These are phyloP conservation scores for Drosophila sp. DNA, from an alignment of 1,140 invertebrate species.

Conservation along the genomic window DNA sequence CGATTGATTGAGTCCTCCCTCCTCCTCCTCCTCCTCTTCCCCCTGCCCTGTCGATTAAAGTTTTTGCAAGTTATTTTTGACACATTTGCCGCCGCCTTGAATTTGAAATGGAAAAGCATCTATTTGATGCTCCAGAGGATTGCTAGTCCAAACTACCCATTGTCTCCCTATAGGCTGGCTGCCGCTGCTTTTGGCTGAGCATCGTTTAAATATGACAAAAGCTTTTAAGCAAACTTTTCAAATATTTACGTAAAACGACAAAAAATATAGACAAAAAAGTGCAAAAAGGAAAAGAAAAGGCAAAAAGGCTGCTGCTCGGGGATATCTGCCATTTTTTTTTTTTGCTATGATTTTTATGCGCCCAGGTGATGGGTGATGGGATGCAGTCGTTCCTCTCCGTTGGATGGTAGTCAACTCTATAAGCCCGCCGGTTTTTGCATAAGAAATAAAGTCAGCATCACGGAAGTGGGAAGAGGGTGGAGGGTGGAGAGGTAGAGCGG, in stretches of 20 bases:
- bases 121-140: not conserved
- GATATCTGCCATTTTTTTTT: conserved; percentile 8
- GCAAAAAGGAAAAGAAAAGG: conserved; percentile 1
- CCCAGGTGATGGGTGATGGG: conserved; percentile 18
- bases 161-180: not conserved
- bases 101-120: conserved; percentile 2
- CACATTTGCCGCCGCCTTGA: conserved; percentile 15
- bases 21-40: no score
- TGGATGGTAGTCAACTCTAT: conserved; percentile 4
- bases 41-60: not conserved
- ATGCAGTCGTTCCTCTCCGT: not conserved
- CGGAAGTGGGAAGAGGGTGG: conserved; percentile 31
- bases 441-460: conserved; percentile 49
- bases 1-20: conserved; percentile 11
- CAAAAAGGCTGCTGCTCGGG: conserved; percentile 24
- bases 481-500: conserved; percentile 9
- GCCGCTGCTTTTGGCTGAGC: not conserved
- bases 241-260: conserved; percentile 52
- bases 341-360: conserved; percentile 22
- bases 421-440: conserved; percentile 50
- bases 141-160: not conserved
- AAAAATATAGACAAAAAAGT: conserved; percentile 2
- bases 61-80: conserved; percentile 24
- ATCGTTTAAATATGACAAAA: conserved; percentile 49
- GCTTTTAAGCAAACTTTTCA: conserved; percentile 72